Conservation (phyloP, 2,888 invertebrate genomes). For the Drosophila glabriapex region DNA sequence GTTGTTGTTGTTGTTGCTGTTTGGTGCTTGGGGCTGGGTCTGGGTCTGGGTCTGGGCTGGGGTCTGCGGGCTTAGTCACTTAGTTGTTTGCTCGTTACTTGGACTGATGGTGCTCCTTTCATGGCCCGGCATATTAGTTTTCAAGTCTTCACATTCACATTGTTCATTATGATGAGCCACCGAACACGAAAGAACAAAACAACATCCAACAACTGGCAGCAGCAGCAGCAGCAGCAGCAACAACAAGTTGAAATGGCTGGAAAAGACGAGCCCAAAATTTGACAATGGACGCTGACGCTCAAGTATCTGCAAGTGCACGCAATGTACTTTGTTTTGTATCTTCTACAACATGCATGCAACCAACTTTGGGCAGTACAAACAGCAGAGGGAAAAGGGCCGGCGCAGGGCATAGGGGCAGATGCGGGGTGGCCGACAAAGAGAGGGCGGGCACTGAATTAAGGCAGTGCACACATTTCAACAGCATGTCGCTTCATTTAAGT, state of each 20-base stretch:
- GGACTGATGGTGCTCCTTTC: slow-evolving; percentile 49
- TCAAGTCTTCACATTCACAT: slow-evolving; percentile 63
- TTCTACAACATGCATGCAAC: slow-evolving; percentile 46
- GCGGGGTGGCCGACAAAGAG: not conserved
- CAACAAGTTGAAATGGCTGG: slow-evolving; percentile 17
- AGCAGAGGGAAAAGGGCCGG: slow-evolving; percentile 41
- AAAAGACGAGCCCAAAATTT: slow-evolving; percentile 59
- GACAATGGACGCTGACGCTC: slow-evolving; percentile 68
- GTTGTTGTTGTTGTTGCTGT: slow-evolving; percentile 17
- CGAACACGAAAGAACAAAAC: slow-evolving; percentile 58
- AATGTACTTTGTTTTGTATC: slow-evolving; percentile 63
- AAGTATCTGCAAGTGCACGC: slow-evolving; percentile 78
- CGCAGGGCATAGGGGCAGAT: not conserved
- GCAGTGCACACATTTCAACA: slow-evolving; percentile 77
- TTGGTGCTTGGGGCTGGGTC: slow-evolving; percentile 24
- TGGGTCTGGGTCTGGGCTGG: slow-evolving; percentile 43
- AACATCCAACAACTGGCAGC: slow-evolving; percentile 29
- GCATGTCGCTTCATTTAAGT: slow-evolving; percentile 82
- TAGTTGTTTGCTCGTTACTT: slow-evolving; percentile 52
- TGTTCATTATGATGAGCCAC: slow-evolving; percentile 71
- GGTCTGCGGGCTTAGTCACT: slow-evolving; percentile 75
- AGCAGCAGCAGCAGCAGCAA: slow-evolving; percentile 6
- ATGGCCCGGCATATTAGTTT: slow-evolving; percentile 75
- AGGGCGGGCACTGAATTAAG: slow-evolving; percentile 45
- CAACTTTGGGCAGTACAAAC: slow-evolving; percentile 27